Percentiles rank a stretch among this genome's conserved stretches.
These are phyloP conservation scores for Tretioscincus oriximinensis DNA, from an alignment of 2,113 vertebrate genomes.

Conservation along the genomic window DNA sequence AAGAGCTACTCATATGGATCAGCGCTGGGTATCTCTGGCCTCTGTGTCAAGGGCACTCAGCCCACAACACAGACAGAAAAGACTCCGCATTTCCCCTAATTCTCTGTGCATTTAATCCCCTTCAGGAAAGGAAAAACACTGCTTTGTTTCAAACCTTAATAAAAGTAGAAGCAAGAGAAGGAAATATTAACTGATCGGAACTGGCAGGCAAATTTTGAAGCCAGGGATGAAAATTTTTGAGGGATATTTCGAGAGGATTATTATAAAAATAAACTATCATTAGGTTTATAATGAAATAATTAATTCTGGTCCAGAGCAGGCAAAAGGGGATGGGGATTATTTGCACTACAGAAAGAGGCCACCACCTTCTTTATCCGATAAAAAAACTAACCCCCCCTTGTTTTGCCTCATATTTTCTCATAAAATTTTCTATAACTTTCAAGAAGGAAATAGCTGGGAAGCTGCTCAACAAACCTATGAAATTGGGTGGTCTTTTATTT, in stretches of 20 bases:
- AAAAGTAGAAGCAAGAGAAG: neutral
- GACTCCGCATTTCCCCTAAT: conserved; percentile 1
- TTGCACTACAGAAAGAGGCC: conserved; percentile 55
- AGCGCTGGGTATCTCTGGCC: neutral
- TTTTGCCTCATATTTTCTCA: conserved; percentile 34
- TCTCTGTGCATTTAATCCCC: rapidly evolving
- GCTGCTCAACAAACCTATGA: neutral
- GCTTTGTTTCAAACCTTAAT: conserved; percentile 3
- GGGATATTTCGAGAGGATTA: conserved; percentile 63
- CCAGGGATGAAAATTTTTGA: neutral
- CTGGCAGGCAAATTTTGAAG: neutral
- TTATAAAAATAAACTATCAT: conserved; percentile 57
- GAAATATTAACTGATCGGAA: rapidly evolving
- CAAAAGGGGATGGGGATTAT: conserved; percentile 60
- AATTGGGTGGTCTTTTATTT: neutral
- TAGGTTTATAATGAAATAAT: conserved; percentile 69
- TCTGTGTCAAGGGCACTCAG: neutral
- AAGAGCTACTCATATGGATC: neutral
- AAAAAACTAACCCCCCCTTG: conserved; percentile 44
- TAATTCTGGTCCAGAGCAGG: conserved; percentile 64
- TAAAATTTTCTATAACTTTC: conserved; percentile 36
- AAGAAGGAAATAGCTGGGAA: neutral
- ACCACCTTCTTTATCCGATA: conserved; percentile 51
- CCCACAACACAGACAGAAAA: neutral
- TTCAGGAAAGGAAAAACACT: neutral